A percentile compares a stretch with the other conserved stretches of the same genome.
Conservation (phyloP, 2,888 invertebrate species). For the Pyrgus malvae region DNA sequence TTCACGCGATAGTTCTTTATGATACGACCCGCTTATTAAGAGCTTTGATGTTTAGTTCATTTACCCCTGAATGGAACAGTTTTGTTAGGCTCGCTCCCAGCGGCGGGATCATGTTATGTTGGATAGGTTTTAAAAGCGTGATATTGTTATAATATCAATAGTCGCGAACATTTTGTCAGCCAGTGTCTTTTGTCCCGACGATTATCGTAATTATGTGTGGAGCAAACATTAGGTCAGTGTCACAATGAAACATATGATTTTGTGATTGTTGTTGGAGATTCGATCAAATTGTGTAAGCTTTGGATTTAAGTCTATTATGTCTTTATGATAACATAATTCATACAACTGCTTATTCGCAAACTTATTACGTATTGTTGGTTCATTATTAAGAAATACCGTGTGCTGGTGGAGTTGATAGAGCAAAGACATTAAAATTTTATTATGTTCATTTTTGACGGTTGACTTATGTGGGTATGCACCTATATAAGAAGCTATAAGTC, state of each 20-base stretch:
- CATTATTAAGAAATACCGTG: not conserved
- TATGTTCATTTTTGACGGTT: not conserved
- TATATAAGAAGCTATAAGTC: too few species aligned
- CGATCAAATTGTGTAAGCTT: slow-evolving; percentile 25
- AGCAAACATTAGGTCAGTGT: slow-evolving; percentile 46
- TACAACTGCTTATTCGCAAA: slow-evolving; percentile 15
- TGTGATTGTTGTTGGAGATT: slow-evolving; percentile 29
- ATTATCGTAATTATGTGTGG: slow-evolving; percentile 72
- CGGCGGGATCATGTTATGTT: slow-evolving; percentile 49
- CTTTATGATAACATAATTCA: slow-evolving; percentile 15
- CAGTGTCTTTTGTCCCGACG: slow-evolving; percentile 67
- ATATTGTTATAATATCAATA: slow-evolving; percentile 79
- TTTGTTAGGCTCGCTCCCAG: slow-evolving; percentile 37
- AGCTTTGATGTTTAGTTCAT: slow-evolving; percentile 53
- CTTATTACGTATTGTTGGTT: not conserved
- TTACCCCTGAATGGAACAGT: slow-evolving; percentile 41
- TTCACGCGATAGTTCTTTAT: slow-evolving; percentile 79
- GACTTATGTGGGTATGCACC: too few species aligned
- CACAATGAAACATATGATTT: slow-evolving; percentile 38
- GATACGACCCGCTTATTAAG: slow-evolving; percentile 62
- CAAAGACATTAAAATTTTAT: not conserved
- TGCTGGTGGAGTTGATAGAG: not conserved
- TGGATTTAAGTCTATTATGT: slow-evolving; percentile 23
- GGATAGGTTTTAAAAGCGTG: slow-evolving; percentile 75
- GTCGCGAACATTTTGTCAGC: slow-evolving; percentile 73